These are phyloP conservation scores for Heterochromis multidens DNA, from an alignment of 2,113 vertebrate genomes.

Conservation along the genomic window DNA sequence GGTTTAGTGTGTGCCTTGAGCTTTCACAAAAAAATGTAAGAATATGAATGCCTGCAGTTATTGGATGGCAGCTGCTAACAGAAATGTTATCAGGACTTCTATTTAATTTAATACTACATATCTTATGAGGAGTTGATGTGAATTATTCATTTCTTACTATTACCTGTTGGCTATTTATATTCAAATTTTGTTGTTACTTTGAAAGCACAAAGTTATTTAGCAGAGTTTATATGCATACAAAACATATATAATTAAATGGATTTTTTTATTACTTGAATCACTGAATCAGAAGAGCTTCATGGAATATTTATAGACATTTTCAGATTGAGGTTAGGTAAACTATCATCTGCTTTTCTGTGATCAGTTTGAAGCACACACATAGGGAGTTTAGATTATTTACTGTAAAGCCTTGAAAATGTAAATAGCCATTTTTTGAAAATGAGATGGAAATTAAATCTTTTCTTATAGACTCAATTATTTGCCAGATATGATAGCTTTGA, in stretches of 20 bases:
- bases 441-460: background rate
- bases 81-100: background rate
- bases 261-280: background rate
- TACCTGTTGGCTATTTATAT: background rate
- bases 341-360: background rate
- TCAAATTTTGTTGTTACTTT: background rate
- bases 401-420: background rate
- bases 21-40: background rate
- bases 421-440: background rate
- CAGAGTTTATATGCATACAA: background rate
- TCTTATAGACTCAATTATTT: background rate
- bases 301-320: background rate
- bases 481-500: background rate
- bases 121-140: background rate
- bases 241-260: background rate
- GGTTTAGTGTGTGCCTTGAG: background rate
- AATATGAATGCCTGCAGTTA: background rate
- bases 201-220: background rate
- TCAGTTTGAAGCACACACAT: background rate
- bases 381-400: background rate
- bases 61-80: background rate
- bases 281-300: background rate
- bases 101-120: background rate
- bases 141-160: background rate
- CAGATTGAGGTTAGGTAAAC: background rate